phyloP scores from a whole-genome alignment of 2,888 invertebrate species.

The Brachypterus glaber region DNA sequence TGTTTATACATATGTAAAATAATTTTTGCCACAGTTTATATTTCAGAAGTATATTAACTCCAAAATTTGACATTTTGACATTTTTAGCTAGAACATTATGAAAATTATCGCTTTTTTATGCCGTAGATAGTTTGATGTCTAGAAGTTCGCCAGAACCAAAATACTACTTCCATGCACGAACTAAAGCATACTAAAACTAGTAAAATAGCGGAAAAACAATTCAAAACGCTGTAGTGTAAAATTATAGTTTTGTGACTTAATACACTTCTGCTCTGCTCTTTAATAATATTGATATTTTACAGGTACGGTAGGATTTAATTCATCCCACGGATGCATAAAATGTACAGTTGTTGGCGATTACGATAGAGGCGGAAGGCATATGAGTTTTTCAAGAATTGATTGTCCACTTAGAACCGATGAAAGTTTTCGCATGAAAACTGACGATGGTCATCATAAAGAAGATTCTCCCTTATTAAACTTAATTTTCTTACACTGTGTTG shows the following conservation, averaged over 20 bases:
- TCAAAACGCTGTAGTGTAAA: background rate
- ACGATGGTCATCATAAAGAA: constrained; percentile 22
- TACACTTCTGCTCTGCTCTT: background rate
- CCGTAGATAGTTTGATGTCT: no score
- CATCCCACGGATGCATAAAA: constrained; percentile 20
- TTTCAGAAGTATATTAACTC: background rate
- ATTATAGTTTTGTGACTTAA: background rate
- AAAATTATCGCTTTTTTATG: no score
- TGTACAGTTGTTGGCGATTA: constrained; percentile 19
- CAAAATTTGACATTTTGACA: no score
- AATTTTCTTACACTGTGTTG: constrained; percentile 3
- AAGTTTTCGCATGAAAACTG: constrained; percentile 18
- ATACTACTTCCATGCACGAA: no score
- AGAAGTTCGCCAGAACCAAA: no score
- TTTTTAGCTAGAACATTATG: no score
- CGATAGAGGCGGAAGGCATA: constrained; percentile 17
- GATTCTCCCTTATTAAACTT: constrained; percentile 18
- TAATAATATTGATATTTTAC: constrained; percentile 8
- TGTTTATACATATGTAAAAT: no score
- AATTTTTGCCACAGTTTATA: no score
- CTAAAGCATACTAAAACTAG: background rate
- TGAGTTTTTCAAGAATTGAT: constrained; percentile 18
- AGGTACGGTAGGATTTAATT: constrained; percentile 21
- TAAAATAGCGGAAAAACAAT: no score
- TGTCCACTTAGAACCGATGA: constrained; percentile 16